Base-by-base conservation (phyloP, 2,797 vertebrate species). In the Rhynchonycteris naso region DNA sequence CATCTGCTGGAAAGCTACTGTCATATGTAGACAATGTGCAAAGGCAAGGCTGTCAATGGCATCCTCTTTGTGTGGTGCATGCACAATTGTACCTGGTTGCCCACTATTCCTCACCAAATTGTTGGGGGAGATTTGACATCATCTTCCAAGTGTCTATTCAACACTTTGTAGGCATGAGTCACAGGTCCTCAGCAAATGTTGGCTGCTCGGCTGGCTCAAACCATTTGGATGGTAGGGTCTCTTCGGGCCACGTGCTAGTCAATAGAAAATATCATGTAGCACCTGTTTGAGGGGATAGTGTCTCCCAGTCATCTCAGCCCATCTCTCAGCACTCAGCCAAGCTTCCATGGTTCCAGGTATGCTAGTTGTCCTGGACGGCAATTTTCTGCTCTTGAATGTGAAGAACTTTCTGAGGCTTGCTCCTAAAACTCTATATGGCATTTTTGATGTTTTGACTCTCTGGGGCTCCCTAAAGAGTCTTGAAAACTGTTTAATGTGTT, bases 1-100 rank as follows among this genome's bases (percentile, higher is more conserved):
- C 97, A 97, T 66, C 96, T 97, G 81, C 96, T 97, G 97, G 96
- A 82, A 28, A 21, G 13, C 9, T 0, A 14, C 4, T 84, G 90
- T 52, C 81, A 90, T 61, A 26, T 52, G 63, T 3, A 65, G 1
- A 12, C 21, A 33, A 24, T 2, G 43, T 4, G 6, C 52, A 43
- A 54, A n/a, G 54, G 33, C 72, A 2, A 16, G 54, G 61, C 2
- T 33, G 47, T 0, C 22, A 28, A 5, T 0, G 74, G 12, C 16
- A 13, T 1, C 19, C 6, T 9, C 7, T 56, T 74, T 59, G 89
- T 18, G 71, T 71, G 80, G 88, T 65, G 88, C 16, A 0, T 66
- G 38, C 13, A 54, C 68, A 22, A 38, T 89, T 7, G 82, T 35
- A 13, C 33, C 0, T 2, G 24, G 50, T 5, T 47, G 58, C n/a